Evolutionary conservation across 2,888 invertebrate genomes (phyloP).

Genomic region (Drosophila percnosoma): DNA sequence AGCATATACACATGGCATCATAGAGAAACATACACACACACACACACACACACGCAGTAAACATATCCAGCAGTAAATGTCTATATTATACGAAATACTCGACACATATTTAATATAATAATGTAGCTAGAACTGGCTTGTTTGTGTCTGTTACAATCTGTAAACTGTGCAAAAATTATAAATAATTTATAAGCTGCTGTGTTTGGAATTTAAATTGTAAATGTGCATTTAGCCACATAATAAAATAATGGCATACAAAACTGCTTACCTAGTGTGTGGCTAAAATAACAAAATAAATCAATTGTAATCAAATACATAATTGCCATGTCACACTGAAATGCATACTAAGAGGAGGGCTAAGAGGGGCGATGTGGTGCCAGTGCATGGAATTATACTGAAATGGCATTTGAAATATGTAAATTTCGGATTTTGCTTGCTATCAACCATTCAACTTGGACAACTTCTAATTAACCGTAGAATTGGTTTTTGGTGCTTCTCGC

Average conservation of each 20-base stretch:
- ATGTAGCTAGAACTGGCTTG: slow-evolving; percentile 44
- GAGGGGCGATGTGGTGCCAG: background rate
- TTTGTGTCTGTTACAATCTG: slow-evolving; percentile 34
- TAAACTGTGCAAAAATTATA: slow-evolving; percentile 20
- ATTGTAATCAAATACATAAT: slow-evolving; percentile 22
- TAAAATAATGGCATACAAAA: slow-evolving; percentile 5
- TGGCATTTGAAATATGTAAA: background rate
- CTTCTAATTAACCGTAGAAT: background rate
- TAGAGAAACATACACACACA: slow-evolving; percentile 15
- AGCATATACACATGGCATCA: slow-evolving; percentile 6
- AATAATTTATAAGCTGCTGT: slow-evolving; percentile 28
- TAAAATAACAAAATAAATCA: slow-evolving; percentile 36
- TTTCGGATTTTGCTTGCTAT: background rate
- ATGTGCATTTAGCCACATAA: slow-evolving; percentile 5
- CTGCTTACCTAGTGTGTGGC: slow-evolving; percentile 18
- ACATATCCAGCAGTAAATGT: slow-evolving; percentile 60
- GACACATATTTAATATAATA: slow-evolving; percentile 25
- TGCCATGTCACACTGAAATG: slow-evolving; percentile 3
- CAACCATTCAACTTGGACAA: background rate
- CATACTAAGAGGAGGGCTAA: background rate
- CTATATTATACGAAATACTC: slow-evolving; percentile 48
- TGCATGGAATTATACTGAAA: background rate
- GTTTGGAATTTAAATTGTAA: slow-evolving; percentile 15
- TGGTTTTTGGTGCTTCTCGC: background rate
- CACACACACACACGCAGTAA: slow-evolving; percentile 17